Evolutionary conservation across 2,113 vertebrate species (phyloP), one percentile per base, ranked within the genome.

Genomic region (Morone chrysops): DNA sequence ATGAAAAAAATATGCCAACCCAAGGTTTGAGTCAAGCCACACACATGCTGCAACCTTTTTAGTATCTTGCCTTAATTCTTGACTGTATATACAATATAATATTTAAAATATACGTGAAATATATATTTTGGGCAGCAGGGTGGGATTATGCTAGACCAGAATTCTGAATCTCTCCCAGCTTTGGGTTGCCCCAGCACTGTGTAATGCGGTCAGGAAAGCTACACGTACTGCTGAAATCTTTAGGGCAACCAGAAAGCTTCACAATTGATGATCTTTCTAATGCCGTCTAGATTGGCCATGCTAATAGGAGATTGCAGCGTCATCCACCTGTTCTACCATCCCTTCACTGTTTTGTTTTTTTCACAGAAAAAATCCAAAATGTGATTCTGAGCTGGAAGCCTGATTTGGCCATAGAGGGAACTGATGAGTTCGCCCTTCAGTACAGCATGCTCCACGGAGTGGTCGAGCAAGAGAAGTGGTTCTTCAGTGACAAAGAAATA

Each of bases 281-380:
- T 25, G 25, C n/a, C 17, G 9, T 36, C 41, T 6, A 9, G 40
- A 12, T 50, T 51, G 6, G 3, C 13, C 16, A 4, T 36, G 3
- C 11, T 22, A 38, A 22, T 22, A 10, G 48, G 8, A 48, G 1
- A 38, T 12, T 45, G 4, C 25, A 45, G 11, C 9, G 22, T 22
- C 0, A 20, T 25, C 54, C 1, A n/a, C 31, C 13, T 43, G 22
- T 63, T 67, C 20, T 18, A 6, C 18, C 50, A 22, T 18, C 6
- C 5, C 41, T 31, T 72, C 18, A 2, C 6, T 8, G 31, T 31
- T 31, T 47, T 47, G 4, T 47, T 53, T 63, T 67, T 53, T 72
- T 31, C 20, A 31, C 89, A 96, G 95, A 96, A 8, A 31, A 0
- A 14, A 57, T 96, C 62, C 83, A 77, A 73, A 79, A 69, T 2